Base-by-base conservation (phyloP, 1,140 invertebrate species). In the Onthophagus taurus region DNA sequence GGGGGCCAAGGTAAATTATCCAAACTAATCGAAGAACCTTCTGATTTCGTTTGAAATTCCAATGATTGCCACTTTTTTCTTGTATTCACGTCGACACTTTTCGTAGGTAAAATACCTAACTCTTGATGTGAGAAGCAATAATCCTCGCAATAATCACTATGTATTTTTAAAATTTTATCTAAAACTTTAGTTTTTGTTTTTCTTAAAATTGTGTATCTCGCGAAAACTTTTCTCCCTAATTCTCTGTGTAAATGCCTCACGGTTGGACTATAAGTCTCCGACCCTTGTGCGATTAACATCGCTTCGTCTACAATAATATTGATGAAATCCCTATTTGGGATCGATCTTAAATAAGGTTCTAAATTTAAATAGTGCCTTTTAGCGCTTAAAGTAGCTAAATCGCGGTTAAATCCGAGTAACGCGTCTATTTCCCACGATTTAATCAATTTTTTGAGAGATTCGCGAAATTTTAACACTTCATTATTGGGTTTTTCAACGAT, bases 181-280 rank as follows among this genome's bases (percentile, higher is more conserved):
- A 82, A 57, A 2, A 81, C 67, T 1, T 78, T 80, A 52, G 73
- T 74, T 19, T 75, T 67, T 38, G 75, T 63, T 54, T 83, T 84
- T 9, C 65, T 66, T 41, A 81, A 68, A 14, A 85, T 72, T 62
- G 81, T 71, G 59, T 61, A 78, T 66, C 74, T 73, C 12, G 66
- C 55, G 57, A 72, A 78, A 14, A 86, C 79, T 61, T 78, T 72
- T n/a, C 64, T 58, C 14, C 88, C 88, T 1, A 92, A 57, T n/a
- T 76, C 67, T 47, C 67, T 65, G 54, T 83, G 78, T 8, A 92
- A 62, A 23, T 72, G 57, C 35, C 63, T 68, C 2, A 82, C 65
- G 2, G 76, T 75, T 0, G 80, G 80, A 63, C 86, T 90, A 61
- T 80, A 92, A 0, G 76, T 77, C 56, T 89, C 84, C 0, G 86